Base-by-base conservation (phyloP, 2,113 vertebrate genomes). In the Pachycephala philippinensis region DNA sequence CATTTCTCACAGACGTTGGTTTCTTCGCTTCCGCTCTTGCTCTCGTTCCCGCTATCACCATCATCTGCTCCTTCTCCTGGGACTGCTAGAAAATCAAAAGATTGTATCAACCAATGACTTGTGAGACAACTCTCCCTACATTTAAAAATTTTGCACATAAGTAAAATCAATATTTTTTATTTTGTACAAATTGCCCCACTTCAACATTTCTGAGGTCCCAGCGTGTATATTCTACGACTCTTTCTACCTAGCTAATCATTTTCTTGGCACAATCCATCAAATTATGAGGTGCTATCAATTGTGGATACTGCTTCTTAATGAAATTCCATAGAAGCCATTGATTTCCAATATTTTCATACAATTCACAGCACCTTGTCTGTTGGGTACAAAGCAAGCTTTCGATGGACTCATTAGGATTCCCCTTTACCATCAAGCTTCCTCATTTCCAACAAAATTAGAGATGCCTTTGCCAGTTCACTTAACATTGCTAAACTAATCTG, bases 341-440 rank as follows among this genome's bases (percentile, higher is more conserved):
- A 99, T 99, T 99, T 99, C 98, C 99, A 99, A 99, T 99, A 99
- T 98, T 99, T 98, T 99, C 98, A 99, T 99, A 99, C 98, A 98
- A 99, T 98, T 99, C 98, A 98, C 99, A 98, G 98, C 98, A 98
- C 98, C 98, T 98, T 98, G 98, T 99, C 99, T 98, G 98, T 98
- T 97, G 98, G 98, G 98, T 98, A 99, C 98, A 99, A 99, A 99
- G 99, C 98, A 98, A 98, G 98, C 98, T 97, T 99, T 99, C 99
- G 98, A 99, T 97, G 98, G 98, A 98, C 99, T 99, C 98, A 99
- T 99, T 99, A 99, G 98, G 99, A 99, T 98, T 99, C 99, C 97
- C 98, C 98, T 99, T 98, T 98, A 98, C 98, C 98, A 98, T 98
- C 98, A 98, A 98, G 98, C 98, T 98, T 98, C 98, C 98, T 99